These are phyloP conservation scores for Pseudomyrmex sp. DNA, from an alignment of 1,140 invertebrate genomes.

Conservation along the genomic window DNA sequence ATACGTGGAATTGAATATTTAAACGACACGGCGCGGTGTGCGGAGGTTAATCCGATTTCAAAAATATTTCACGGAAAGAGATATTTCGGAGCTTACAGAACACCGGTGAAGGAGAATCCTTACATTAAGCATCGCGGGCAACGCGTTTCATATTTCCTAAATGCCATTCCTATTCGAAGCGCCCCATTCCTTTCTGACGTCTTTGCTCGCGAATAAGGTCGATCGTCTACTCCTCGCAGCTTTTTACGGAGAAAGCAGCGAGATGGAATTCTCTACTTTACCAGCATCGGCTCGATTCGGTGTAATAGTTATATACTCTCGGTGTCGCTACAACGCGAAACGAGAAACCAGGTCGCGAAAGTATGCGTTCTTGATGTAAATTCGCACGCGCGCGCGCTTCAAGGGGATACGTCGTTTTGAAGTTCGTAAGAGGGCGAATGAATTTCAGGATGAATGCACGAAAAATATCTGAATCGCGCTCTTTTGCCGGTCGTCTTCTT, in stretches of 20 bases:
- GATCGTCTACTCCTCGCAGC: not conserved
- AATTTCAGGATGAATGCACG: slow-evolving; percentile 33
- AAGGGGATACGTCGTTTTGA: not conserved
- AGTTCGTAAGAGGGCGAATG: slow-evolving; percentile 15
- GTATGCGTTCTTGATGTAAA: slow-evolving; percentile 48
- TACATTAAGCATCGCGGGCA: slow-evolving; percentile 26
- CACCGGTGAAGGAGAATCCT: slow-evolving; percentile 14
- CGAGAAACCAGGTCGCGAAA: not conserved
- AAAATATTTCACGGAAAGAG: slow-evolving; percentile 54
- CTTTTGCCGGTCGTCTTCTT: slow-evolving; percentile 36
- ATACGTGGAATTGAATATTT: slow-evolving; percentile 60
- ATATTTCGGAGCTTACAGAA: slow-evolving; percentile 50
- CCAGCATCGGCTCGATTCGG: slow-evolving; percentile 47
- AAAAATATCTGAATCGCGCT: slow-evolving; percentile 20
- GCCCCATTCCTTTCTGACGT: too few relatives aligned
- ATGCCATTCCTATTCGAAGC: not conserved
- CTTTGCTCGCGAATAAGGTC: slow-evolving; percentile 22
- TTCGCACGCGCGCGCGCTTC: slow-evolving; percentile 36
- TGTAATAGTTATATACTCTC: slow-evolving; percentile 47
- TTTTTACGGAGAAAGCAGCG: slow-evolving; percentile 4
- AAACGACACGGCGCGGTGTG: slow-evolving; percentile 34
- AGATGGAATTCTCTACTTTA: not conserved
- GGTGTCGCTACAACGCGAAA: slow-evolving; percentile 2
- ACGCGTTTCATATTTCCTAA: slow-evolving; percentile 20
- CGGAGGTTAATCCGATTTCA: slow-evolving; percentile 55